These are phyloP conservation scores for Poeciliopsis infans DNA, from an alignment of 2,797 vertebrate species.

Conservation along the genomic window DNA sequence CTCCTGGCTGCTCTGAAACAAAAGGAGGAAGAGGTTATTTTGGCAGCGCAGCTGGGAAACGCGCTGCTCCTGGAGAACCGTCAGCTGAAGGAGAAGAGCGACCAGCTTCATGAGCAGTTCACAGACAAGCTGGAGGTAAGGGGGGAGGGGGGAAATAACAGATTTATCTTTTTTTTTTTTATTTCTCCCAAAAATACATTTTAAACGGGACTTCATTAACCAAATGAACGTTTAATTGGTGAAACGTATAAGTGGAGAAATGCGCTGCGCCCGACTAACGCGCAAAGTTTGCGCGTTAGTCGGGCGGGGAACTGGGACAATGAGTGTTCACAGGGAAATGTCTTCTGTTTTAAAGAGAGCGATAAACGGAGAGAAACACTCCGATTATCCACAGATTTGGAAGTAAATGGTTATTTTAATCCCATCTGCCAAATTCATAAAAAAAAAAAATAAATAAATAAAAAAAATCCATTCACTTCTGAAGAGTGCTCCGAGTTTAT, in stretches of 20 bases:
- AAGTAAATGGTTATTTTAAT: neutral
- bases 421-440: neutral
- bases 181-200: too few relatives aligned
- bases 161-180: neutral
- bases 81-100: slow-evolving; percentile 77
- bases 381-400: neutral
- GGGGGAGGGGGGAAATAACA: neutral
- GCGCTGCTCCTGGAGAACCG: slow-evolving; percentile 83
- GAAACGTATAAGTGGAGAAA: neutral
- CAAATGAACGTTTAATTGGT: neutral
- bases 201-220: neutral
- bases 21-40: slow-evolving; percentile 85
- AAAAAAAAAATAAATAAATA: neutral
- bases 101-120: slow-evolving; percentile 75
- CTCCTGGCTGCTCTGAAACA: slow-evolving; percentile 79
- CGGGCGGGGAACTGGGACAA: neutral
- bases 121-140: slow-evolving; percentile 81
- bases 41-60: slow-evolving; percentile 85
- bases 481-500: neutral
- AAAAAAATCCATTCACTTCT: neutral
- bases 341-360: neutral
- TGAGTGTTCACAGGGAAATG: neutral
- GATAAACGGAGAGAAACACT: neutral
- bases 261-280: too few relatives aligned
- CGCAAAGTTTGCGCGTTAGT: neutral